phyloP scores from a whole-genome alignment of 2,888 invertebrate genomes.

The Cacoxenus indagator region DNA sequence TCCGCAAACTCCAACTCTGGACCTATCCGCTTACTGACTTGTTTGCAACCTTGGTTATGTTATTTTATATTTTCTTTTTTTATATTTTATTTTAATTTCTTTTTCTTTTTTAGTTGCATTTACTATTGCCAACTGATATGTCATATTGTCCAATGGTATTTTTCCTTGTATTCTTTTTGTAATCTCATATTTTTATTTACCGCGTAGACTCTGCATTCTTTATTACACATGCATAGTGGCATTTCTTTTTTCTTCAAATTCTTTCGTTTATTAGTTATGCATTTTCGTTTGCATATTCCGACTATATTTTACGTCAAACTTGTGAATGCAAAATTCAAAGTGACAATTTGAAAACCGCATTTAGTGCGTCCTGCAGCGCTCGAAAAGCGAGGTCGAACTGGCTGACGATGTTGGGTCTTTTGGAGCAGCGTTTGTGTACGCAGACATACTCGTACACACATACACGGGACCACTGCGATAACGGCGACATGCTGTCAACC shows the following conservation, averaged over 20 bases:
- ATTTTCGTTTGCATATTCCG: background rate
- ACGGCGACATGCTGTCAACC: constrained; percentile 17
- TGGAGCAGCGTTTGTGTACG: background rate
- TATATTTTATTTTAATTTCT: no score
- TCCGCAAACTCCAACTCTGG: no score
- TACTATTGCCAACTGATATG: no score
- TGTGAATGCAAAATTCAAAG: constrained; percentile 19
- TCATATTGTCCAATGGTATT: no score
- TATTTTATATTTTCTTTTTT: no score
- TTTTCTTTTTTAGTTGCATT: no score
- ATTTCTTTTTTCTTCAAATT: background rate
- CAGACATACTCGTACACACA: background rate
- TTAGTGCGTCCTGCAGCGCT: background rate
- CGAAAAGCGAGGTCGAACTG: background rate
- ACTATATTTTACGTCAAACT: background rate
- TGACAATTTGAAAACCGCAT: constrained; percentile 25
- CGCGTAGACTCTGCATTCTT: background rate
- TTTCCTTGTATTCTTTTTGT: background rate
- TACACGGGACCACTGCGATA: background rate
- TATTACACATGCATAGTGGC: background rate
- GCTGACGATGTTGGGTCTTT: background rate
- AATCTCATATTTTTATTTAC: no score
- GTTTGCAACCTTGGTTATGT: no score
- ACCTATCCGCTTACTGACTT: no score
- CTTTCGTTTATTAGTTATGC: background rate